Percentiles rank a stretch among this genome's conserved stretches.
Evolutionary conservation across 2,797 vertebrate species (phyloP).

Genomic region (Potorous gilbertii): DNA sequence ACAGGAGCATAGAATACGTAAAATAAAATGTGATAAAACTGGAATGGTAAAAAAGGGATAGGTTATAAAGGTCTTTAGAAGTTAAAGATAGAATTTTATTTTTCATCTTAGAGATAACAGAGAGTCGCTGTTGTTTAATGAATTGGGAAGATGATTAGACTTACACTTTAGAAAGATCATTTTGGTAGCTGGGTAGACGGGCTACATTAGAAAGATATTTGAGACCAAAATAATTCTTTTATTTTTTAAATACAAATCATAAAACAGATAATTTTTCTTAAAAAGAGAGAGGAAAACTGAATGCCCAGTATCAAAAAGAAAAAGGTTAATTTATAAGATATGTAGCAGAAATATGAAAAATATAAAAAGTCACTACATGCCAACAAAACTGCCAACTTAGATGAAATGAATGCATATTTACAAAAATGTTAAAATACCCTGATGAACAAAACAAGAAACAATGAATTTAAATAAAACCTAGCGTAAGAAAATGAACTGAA

Average conservation of each 20-base stretch:
- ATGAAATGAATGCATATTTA: not conserved
- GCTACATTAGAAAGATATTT: not conserved
- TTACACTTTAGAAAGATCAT: not conserved
- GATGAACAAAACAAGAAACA: not conserved
- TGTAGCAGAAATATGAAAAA: not conserved
- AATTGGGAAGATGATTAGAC: not conserved
- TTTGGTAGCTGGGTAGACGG: not conserved
- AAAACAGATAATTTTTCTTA: not conserved
- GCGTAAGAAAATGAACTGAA: not conserved
- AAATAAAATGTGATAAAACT: not conserved
- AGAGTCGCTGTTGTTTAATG: not conserved
- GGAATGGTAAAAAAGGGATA: not conserved
- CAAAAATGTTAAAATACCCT: not conserved
- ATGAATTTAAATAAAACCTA: not conserved
- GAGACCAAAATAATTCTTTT: not conserved
- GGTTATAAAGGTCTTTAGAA: not conserved
- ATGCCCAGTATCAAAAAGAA: not conserved
- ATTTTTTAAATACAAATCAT: not conserved
- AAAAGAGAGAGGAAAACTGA: not conserved
- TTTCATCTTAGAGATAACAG: not conserved
- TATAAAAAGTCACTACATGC: not conserved
- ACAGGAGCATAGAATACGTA: not conserved
- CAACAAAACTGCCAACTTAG: not conserved
- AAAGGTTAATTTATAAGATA: not conserved
- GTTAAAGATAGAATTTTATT: not conserved